These are phyloP conservation scores for Charadrius vociferus DNA, from an alignment of 2,113 vertebrate species.

Conservation along the genomic window DNA sequence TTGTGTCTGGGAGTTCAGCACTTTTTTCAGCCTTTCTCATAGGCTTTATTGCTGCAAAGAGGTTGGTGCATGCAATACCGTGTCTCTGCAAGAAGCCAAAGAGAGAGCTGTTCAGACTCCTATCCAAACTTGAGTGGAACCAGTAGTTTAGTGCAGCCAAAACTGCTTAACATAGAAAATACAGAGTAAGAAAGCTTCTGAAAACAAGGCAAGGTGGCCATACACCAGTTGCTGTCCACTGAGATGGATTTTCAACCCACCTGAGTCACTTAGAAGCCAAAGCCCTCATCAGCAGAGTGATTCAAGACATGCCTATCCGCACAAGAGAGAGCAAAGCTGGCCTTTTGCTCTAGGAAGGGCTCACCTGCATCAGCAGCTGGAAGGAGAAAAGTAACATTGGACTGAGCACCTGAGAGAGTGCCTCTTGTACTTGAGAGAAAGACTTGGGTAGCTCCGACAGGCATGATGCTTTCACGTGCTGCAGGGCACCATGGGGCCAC, in stretches of 20 bases:
- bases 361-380: neutral
- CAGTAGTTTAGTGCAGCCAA: neutral
- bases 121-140: neutral
- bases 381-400: neutral
- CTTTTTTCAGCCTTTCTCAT: neutral
- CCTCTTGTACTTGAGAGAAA: neutral
- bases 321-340: neutral
- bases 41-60: neutral
- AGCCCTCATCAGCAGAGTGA: neutral
- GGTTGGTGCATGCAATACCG: neutral
- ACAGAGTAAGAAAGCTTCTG: neutral
- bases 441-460: neutral
- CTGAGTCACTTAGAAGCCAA: neutral
- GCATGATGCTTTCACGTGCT: neutral
- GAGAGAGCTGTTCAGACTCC: neutral
- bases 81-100: neutral
- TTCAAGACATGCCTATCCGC: neutral
- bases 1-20: neutral
- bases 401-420: too few species aligned
- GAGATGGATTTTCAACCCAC: neutral
- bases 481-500: rapidly evolving
- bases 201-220: neutral
- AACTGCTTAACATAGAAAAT: neutral
- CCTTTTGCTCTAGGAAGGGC: neutral
- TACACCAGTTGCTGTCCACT: neutral